Conservation (phyloP, 2,113 vertebrate genomes). For the Cinclus cinclus region DNA sequence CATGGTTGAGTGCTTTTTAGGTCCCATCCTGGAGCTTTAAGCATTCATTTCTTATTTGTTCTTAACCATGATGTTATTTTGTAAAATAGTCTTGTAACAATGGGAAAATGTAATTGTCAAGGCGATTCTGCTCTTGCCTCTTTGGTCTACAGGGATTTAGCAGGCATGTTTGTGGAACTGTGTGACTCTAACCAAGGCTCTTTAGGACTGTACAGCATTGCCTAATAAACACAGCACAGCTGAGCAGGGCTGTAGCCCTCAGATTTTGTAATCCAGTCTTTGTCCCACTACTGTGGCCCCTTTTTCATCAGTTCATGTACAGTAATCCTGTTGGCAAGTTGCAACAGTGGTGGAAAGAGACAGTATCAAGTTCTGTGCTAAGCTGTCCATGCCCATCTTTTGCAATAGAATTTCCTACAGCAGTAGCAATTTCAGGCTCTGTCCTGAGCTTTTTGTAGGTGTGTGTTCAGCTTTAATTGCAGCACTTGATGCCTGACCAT, state of each 20-base stretch:
- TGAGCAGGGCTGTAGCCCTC: not conserved
- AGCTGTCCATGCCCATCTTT: not conserved
- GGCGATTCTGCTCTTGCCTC: not conserved
- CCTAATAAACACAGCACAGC: not conserved
- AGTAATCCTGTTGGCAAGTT: not conserved
- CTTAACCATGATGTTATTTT: not conserved
- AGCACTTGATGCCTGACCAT: not conserved
- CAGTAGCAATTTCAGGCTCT: not conserved
- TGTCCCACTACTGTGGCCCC: not conserved
- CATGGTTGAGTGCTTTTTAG: not conserved
- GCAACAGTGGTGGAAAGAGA: not conserved
- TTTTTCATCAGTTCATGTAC: not conserved
- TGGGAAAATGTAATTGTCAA: not conserved
- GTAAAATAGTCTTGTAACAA: not conserved
- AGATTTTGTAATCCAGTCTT: not conserved
- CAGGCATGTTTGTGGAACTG: not conserved
- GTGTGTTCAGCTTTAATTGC: not conserved
- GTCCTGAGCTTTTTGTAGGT: not conserved
- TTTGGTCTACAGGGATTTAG: not conserved
- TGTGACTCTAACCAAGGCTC: not conserved
- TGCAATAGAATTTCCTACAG: not conserved
- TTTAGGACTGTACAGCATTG: not conserved
- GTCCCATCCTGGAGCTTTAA: not conserved
- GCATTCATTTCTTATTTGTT: not conserved
- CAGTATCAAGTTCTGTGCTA: not conserved